Percentiles rank a stretch among this genome's conserved stretches.
Conservation (phyloP, 1,140 invertebrate species). For the Catajapyx aquilonaris region DNA sequence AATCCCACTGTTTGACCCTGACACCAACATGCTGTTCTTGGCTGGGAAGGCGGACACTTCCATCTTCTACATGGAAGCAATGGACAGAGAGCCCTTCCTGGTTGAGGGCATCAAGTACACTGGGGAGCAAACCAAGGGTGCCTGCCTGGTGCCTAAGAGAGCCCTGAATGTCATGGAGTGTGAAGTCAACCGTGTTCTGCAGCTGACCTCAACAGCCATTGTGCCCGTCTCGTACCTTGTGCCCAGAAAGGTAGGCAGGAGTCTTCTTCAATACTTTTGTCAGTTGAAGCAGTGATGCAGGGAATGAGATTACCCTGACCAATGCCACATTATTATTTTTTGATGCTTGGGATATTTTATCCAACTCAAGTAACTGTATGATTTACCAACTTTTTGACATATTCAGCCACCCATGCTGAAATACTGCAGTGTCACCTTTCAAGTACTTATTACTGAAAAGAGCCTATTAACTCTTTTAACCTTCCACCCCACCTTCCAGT, state of each 20-base stretch:
- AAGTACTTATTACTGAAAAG: no score
- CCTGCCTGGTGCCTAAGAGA: conserved; percentile 73
- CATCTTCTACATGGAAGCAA: conserved; percentile 66
- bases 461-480: no score
- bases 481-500: conserved; percentile 28
- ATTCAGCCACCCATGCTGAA: no score
- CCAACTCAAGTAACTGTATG: no score
- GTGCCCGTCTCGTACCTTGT: conserved; percentile 86
- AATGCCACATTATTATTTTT: no score
- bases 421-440: no score
- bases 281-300: no score
- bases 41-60: conserved; percentile 82
- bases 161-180: conserved; percentile 84
- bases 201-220: conserved; percentile 62
- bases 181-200: conserved; percentile 74
- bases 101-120: conserved; percentile 60
- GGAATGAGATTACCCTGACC: no score
- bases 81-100: conserved; percentile 56
- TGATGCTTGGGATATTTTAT: no score
- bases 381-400: no score
- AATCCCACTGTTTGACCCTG: conserved; percentile 72
- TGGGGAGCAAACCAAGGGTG: conserved; percentile 79
- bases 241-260: conserved; percentile 63
- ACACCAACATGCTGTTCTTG: conserved; percentile 83
- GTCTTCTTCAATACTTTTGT: no score